Percentiles rank a stretch among this genome's conserved stretches.
phyloP scores from a whole-genome alignment of 2,888 invertebrate genomes.

The Nemoura dubitans region DNA sequence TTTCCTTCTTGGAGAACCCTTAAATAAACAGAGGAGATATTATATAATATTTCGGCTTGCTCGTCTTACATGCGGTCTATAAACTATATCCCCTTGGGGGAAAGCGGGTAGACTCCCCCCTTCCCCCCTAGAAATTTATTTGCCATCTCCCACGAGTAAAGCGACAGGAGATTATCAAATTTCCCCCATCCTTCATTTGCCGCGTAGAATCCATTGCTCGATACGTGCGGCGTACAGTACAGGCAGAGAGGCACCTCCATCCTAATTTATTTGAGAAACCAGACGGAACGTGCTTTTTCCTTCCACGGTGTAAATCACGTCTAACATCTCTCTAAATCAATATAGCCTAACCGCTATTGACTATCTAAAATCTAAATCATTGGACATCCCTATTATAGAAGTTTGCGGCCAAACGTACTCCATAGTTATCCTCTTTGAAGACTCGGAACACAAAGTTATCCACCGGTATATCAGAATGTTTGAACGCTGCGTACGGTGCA shows the following conservation, averaged over 20 bases:
- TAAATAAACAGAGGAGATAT: neutral
- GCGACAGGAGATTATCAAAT: constrained; percentile 12
- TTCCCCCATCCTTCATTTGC: constrained; percentile 1
- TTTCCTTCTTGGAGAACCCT: neutral
- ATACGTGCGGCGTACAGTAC: neutral
- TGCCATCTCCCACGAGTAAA: neutral
- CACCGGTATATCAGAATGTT: neutral
- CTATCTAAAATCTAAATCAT: neutral
- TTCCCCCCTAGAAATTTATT: neutral
- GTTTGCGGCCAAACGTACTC: neutral
- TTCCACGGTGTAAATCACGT: neutral
- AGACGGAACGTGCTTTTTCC: neutral
- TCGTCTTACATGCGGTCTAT: constrained; percentile 1
- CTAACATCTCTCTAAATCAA: neutral
- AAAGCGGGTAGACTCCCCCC: neutral
- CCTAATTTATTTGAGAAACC: neutral
- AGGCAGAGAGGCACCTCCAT: neutral
- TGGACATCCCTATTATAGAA: neutral
- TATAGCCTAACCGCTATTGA: neutral
- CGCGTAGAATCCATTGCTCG: neutral
- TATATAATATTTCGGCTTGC: neutral
- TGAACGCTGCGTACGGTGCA: neutral
- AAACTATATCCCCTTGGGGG: neutral
- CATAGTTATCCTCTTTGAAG: neutral
- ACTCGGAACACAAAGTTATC: neutral